Percentiles rank a stretch among this genome's conserved stretches.
phyloP scores from a whole-genome alignment of 2,113 vertebrate species.

The Vombatus ursinus region DNA sequence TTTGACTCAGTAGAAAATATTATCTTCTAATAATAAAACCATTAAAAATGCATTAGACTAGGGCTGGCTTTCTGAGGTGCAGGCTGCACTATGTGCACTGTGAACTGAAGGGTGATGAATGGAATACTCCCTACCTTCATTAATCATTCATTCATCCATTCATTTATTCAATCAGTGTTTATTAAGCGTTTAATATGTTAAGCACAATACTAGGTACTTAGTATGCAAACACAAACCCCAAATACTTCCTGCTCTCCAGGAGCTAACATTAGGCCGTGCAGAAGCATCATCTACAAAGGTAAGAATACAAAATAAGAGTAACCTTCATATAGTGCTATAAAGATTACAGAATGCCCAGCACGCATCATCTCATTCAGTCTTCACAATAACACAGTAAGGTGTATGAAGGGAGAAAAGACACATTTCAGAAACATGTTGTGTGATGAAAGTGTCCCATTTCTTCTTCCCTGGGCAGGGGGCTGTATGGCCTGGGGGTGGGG shows the following conservation, averaged over 20 bases:
- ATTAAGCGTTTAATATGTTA: neutral
- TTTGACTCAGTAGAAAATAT: neutral
- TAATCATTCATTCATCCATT: neutral
- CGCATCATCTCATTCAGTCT: too few species aligned
- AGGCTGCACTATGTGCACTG: neutral
- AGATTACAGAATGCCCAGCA: too few species aligned
- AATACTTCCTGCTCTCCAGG: neutral
- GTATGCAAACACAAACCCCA: neutral
- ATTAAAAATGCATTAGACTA: too few species aligned
- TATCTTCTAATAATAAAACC: neutral
- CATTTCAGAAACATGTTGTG: neutral
- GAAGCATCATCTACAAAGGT: too few species aligned
- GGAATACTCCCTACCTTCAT: neutral
- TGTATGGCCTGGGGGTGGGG: too few species aligned
- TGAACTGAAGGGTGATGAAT: neutral
- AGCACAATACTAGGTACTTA: neutral
- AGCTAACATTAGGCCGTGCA: too few species aligned
- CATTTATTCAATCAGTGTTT: neutral
- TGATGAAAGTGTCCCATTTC: too few species aligned
- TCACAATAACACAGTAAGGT: neutral
- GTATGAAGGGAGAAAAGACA: neutral
- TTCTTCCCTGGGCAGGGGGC: neutral
- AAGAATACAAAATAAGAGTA: too few species aligned
- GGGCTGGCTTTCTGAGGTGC: neutral
- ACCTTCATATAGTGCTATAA: too few species aligned